Evolutionary conservation across 2,113 vertebrate genomes (phyloP), one percentile per base, ranked within the genome.

Genomic region (Tyto alba): DNA sequence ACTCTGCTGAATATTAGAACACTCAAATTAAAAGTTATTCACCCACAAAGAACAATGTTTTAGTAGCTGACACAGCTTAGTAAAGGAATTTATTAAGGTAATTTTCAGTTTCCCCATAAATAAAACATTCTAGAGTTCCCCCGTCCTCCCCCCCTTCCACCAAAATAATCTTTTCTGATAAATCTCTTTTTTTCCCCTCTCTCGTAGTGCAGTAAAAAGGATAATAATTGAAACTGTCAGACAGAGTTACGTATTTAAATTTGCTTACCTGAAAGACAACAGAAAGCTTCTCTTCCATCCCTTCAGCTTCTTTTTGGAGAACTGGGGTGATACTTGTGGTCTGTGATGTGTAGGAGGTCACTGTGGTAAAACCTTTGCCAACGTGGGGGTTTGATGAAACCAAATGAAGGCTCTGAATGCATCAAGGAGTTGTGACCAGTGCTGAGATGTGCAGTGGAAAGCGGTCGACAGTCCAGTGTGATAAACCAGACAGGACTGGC

Each of bases 11-110:
- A 95, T 97, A 93, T 93, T 90, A 88, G 89, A 96, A 96, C 95
- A 86, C 96, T 97, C 95, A 96, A 96, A 97, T 97, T 97, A 97
- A 97, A 97, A 97, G 93, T 97, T 97, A 97, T 97, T 97, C 96
- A 97, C 97, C 96, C 97, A 97, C 97, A 97, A 97, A 97, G 96
- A 97, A 96, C 91, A 96, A 95, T 96, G 96, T 97, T 96, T 97
- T 95, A 96, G 96, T 91, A 94, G 95, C 97, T 96, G 96, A 97
- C 95, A 96, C 86, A 95, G 95, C 89, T 97, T 93, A 89, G 95
- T 55, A 96, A 96, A 96, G 84, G 95, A 97, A 97, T 97, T 97
- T 94, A 97, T 97, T 97, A 95, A 88, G 93, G 93, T 95, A 97
- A 97, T 97, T 97, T 96, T 94, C 94, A 88, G 91, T 90, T 95